Evolutionary conservation across 2,797 vertebrate genomes (phyloP).

Genomic region (Philypnodon macrostomus): DNA sequence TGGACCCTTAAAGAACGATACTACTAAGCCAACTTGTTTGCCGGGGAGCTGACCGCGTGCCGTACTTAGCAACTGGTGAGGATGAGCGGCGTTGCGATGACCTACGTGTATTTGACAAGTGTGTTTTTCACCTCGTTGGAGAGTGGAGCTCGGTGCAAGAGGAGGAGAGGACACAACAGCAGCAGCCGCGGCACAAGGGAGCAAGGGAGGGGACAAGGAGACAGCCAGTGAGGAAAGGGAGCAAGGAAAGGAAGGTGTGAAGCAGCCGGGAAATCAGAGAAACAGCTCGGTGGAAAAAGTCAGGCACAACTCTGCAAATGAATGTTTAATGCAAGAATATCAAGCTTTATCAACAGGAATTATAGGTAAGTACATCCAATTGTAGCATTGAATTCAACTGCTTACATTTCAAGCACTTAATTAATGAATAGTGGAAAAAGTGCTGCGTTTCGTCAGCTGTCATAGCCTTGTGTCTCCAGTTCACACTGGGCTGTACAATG

Average conservation of each 20-base stretch:
- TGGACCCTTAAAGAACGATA: background rate
- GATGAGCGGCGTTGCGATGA: slow-evolving; percentile 61
- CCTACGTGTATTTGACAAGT: slow-evolving; percentile 69
- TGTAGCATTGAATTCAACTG: slow-evolving; percentile 49
- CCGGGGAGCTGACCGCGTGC: slow-evolving; percentile 34
- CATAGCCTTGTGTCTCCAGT: slow-evolving; percentile 20
- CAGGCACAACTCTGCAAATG: slow-evolving; percentile 25
- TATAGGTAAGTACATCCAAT: slow-evolving; percentile 54
- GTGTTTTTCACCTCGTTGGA: slow-evolving; percentile 75
- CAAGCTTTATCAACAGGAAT: slow-evolving; percentile 17
- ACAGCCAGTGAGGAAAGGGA: slow-evolving; percentile 41
- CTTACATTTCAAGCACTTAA: slow-evolving; percentile 4
- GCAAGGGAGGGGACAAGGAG: slow-evolving; percentile 45
- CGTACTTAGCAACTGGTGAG: slow-evolving; percentile 68
- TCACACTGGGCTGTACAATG: slow-evolving; percentile 16
- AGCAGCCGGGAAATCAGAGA: slow-evolving; percentile 16
- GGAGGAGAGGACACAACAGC: slow-evolving; percentile 45
- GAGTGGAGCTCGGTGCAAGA: no score
- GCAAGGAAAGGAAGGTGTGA: slow-evolving; percentile 57
- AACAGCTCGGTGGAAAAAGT: slow-evolving; percentile 13
- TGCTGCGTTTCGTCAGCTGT: slow-evolving; percentile 47
- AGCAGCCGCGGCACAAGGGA: slow-evolving; percentile 37
- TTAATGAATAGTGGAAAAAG: slow-evolving; percentile 32
- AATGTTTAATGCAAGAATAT: slow-evolving; percentile 31
- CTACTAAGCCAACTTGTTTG: slow-evolving; percentile 34